These are phyloP conservation scores for Zaprionus vittiger DNA, from an alignment of 1,140 invertebrate species.

Conservation along the genomic window DNA sequence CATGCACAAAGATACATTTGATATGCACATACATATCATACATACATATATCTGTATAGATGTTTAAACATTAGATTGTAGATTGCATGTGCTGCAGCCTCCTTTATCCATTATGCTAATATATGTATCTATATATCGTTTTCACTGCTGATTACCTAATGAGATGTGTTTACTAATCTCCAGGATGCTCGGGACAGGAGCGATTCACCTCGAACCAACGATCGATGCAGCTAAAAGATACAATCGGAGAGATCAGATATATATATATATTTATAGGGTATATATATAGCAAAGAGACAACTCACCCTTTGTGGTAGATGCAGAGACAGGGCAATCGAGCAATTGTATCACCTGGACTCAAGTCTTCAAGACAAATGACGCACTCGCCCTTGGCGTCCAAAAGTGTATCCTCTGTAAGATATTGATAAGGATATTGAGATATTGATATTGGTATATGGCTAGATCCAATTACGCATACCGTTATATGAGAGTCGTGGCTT, in stretches of 20 bases:
- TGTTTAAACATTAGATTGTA: not conserved
- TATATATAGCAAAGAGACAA: not conserved
- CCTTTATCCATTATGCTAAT: constrained; percentile 2
- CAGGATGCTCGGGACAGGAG: constrained; percentile 97
- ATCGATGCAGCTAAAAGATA: constrained; percentile 94
- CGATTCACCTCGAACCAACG: constrained; percentile 99
- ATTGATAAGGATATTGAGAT: not conserved
- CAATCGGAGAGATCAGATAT: not conserved
- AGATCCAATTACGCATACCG: constrained; percentile 87
- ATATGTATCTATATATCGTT: not conserved
- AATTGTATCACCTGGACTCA: constrained; percentile 97
- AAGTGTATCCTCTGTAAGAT: constrained; percentile 95
- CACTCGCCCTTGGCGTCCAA: constrained; percentile 98
- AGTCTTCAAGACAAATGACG: constrained; percentile 99
- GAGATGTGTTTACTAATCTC: constrained; percentile 89
- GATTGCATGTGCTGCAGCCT: not conserved
- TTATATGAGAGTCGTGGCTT: constrained; percentile 99
- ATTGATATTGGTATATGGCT: not conserved
- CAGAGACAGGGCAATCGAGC: constrained; percentile 99
- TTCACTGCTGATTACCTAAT: constrained; percentile 60
- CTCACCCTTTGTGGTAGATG: constrained; percentile 99
- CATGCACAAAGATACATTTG: not conserved
- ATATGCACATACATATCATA: constrained; percentile 23
- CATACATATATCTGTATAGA: constrained; percentile 17
- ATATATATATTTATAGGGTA: constrained; percentile 7